Evolutionary conservation across 1,140 invertebrate species (phyloP).

Genomic region (Brachionus angularis): DNA sequence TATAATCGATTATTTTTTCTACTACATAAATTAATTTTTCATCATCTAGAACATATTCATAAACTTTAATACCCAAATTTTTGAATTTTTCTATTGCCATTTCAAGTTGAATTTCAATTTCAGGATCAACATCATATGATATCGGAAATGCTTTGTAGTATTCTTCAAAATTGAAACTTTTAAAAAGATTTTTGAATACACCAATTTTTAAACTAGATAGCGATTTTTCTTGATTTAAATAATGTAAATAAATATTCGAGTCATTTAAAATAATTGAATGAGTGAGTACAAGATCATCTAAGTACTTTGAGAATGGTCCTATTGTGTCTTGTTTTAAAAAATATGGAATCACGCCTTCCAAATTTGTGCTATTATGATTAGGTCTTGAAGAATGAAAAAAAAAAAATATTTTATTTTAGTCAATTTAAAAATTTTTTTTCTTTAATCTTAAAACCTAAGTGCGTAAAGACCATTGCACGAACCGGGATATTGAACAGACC

Average conservation of each 20-base stretch:
- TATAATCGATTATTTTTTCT: background rate
- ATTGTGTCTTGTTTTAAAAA: background rate
- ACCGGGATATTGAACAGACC: background rate
- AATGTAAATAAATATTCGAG: background rate
- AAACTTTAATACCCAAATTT: background rate
- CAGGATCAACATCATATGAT: background rate
- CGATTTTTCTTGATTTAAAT: background rate
- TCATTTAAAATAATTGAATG: background rate
- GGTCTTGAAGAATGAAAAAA: no score
- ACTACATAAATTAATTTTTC: background rate
- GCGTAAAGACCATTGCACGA: no score
- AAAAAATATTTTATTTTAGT: no score
- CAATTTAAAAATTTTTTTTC: no score
- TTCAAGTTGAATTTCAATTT: background rate
- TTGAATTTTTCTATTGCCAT: background rate
- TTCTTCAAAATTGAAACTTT: background rate
- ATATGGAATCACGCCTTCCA: background rate
- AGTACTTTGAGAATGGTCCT: background rate
- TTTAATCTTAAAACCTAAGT: no score
- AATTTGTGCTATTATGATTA: background rate
- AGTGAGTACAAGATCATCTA: conserved; percentile 20
- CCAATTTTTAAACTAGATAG: conserved; percentile 5
- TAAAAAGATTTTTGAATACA: background rate
- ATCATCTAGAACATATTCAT: background rate
- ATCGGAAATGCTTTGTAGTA: no score